Percentiles rank a stretch among this genome's conserved stretches.
Evolutionary conservation across 2,888 invertebrate species (phyloP).

Genomic region (Hyposoter didymator): DNA sequence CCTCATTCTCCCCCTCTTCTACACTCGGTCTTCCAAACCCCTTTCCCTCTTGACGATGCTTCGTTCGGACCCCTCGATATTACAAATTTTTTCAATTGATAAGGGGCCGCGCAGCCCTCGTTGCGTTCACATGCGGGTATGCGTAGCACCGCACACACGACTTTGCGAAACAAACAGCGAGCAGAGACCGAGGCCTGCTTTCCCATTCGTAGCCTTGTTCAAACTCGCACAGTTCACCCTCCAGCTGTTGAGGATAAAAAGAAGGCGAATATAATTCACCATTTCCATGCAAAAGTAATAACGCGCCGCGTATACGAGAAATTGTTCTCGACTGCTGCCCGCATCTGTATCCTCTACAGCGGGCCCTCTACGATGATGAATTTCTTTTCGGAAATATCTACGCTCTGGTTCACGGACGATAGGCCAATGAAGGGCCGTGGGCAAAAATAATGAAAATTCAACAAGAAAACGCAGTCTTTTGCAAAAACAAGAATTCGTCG

Average conservation of each 20-base stretch:
- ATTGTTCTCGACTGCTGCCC: constrained; percentile 28
- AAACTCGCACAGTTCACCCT: constrained; percentile 47
- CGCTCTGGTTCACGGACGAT: background rate
- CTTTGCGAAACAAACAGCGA: constrained; percentile 43
- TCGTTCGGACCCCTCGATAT: constrained; percentile 72
- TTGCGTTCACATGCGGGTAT: constrained; percentile 69
- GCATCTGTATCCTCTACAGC: background rate
- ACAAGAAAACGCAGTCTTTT: background rate
- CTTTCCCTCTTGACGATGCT: constrained; percentile 34
- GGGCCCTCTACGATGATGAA: background rate
- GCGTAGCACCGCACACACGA: constrained; percentile 7
- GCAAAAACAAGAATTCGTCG: background rate
- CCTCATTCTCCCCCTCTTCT: constrained; percentile 50
- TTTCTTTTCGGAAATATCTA: background rate
- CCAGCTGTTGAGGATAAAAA: constrained; percentile 52
- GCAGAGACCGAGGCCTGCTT: background rate
- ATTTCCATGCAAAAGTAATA: constrained; percentile 62
- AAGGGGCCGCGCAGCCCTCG: constrained; percentile 75
- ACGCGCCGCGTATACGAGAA: constrained; percentile 30
- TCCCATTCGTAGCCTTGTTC: constrained; percentile 63
- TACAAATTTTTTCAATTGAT: constrained; percentile 79
- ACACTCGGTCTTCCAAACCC: constrained; percentile 28
- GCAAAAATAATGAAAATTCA: background rate
- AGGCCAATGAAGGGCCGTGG: background rate
- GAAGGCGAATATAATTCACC: constrained; percentile 56